These are phyloP conservation scores for Myodes glareolus DNA, from an alignment of 2,113 vertebrate genomes.

Conservation along the genomic window DNA sequence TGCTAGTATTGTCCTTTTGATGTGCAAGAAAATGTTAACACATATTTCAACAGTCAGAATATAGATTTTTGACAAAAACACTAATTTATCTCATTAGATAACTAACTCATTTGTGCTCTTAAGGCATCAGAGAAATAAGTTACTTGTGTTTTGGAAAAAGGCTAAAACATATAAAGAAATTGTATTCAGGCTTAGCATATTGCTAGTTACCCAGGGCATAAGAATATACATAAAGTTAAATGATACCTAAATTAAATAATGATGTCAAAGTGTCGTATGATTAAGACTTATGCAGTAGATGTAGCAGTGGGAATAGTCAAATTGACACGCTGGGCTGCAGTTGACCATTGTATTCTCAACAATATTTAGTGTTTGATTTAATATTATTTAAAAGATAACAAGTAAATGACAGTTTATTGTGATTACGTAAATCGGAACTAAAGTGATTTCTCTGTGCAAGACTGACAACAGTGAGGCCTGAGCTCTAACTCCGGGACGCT, in stretches of 20 bases:
- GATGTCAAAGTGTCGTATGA: conserved; percentile 8
- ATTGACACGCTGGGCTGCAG: neutral
- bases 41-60: conserved; percentile 46
- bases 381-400: neutral
- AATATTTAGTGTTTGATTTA: conserved; percentile 33
- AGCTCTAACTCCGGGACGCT: neutral
- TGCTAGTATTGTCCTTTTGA: neutral
- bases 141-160: neutral
- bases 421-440: conserved; percentile 1
- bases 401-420: neutral
- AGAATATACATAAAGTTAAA: conserved; percentile 23
- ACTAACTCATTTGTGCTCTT: neutral
- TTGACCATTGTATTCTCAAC: neutral
- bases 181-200: neutral
- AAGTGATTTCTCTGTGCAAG: neutral
- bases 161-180: conserved; percentile 32
- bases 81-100: conserved; percentile 34
- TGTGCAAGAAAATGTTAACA: neutral
- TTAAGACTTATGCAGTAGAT: neutral
- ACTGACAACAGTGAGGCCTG: neutral
- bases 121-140: conserved; percentile 1
- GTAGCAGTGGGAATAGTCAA: neutral
- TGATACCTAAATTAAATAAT: conserved; percentile 3
- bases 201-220: neutral
- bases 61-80: conserved; percentile 28